Conservation (phyloP, 1,140 invertebrate genomes). For the Drosophila setifemur region DNA sequence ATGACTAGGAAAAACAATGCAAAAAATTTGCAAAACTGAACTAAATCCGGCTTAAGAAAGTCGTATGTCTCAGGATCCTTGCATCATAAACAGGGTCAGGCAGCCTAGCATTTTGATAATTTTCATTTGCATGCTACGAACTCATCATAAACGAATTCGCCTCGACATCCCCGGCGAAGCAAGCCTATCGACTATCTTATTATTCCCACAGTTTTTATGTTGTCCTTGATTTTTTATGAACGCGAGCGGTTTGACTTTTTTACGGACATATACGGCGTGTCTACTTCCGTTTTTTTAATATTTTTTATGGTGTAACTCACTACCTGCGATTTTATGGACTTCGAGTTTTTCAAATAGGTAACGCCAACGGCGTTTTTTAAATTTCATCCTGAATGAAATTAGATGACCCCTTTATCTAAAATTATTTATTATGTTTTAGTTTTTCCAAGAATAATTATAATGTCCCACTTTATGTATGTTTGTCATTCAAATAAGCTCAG, state of each 20-base stretch:
- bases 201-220: conserved; percentile 7
- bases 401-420: conserved; percentile 1
- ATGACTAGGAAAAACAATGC: conserved; percentile 58
- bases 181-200: background rate
- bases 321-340: conserved; percentile 46
- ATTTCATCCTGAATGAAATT: conserved; percentile 17
- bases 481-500: conserved; percentile 62
- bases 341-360: conserved; percentile 33
- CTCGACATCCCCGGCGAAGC: background rate
- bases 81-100: conserved; percentile 29
- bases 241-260: conserved; percentile 71
- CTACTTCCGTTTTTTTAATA: conserved; percentile 47
- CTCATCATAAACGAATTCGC: conserved; percentile 57
- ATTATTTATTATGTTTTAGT: too few relatives aligned
- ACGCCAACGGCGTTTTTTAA: conserved; percentile 5
- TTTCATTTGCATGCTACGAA: conserved; percentile 26
- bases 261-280: conserved; percentile 6
- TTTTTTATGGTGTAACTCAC: conserved; percentile 44
- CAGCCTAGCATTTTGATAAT: background rate
- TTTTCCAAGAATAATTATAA: too few relatives aligned
- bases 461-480: conserved; percentile 22
- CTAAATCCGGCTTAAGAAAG: conserved; percentile 77
- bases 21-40: conserved; percentile 73
- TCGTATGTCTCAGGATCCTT: conserved; percentile 14
- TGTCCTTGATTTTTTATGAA: conserved; percentile 56